Conservation (phyloP, 2,113 vertebrate species). For the Rhinolophus sinicus region DNA sequence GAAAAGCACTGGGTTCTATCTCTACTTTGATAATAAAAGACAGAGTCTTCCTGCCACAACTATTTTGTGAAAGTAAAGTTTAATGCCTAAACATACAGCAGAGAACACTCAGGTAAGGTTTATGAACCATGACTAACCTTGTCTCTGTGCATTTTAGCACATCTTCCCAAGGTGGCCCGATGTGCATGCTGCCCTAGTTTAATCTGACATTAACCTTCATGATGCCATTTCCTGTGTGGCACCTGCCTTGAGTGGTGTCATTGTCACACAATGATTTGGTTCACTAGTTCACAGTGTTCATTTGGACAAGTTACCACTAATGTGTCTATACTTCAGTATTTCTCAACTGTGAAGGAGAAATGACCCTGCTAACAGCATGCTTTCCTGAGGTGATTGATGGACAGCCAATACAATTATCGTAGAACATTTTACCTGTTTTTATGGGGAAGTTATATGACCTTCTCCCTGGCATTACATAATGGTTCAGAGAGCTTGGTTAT, state of each 20-base stretch:
- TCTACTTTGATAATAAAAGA: slow-evolving; percentile 8
- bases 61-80: slow-evolving; percentile 66
- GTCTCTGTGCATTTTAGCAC: slow-evolving; percentile 65
- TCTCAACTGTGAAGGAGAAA: slow-evolving; percentile 67
- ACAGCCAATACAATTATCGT: slow-evolving; percentile 71
- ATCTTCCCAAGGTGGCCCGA: slow-evolving; percentile 60
- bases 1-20: background rate
- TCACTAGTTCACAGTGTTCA: slow-evolving; percentile 73
- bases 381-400: slow-evolving; percentile 66
- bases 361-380: slow-evolving; percentile 68
- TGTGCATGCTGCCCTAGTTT: slow-evolving; percentile 50
- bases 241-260: slow-evolving; percentile 59
- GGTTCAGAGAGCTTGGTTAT: slow-evolving; percentile 48
- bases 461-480: slow-evolving; percentile 50
- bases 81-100: slow-evolving; percentile 41
- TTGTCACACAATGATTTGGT: slow-evolving; percentile 69
- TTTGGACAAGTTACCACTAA: slow-evolving; percentile 76
- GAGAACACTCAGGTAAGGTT: slow-evolving; percentile 52
- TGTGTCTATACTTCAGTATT: slow-evolving; percentile 59
- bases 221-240: slow-evolving; percentile 66
- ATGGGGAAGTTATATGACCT: slow-evolving; percentile 58
- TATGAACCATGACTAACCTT: slow-evolving; percentile 74
- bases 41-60: slow-evolving; percentile 50
- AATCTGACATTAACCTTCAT: slow-evolving; percentile 76
- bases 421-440: slow-evolving; percentile 68